Evolutionary conservation across 30 jellyfish, hydroid and myxozoan species (phyloP).

Genomic region (Aurelia aurita complex sp. Pacific): DNA sequence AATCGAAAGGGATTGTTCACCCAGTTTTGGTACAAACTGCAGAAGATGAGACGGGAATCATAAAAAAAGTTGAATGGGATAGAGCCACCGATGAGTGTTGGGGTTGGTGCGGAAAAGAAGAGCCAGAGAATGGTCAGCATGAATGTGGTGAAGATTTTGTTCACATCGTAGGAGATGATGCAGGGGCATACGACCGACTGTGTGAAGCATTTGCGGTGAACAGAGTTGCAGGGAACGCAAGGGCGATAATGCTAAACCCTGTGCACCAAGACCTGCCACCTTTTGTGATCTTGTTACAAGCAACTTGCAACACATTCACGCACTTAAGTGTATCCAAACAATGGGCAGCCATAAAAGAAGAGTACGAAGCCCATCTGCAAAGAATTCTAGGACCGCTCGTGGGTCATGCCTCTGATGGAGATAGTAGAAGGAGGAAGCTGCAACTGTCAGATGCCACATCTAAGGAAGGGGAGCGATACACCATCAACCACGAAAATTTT

Average conservation of each 20-base stretch:
- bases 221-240: too few relatives aligned
- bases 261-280: not conserved
- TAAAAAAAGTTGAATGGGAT: not conserved
- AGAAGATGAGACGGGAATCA: slow-evolving; percentile 25
- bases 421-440: too few relatives aligned
- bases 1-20: slow-evolving; percentile 12
- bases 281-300: slow-evolving; percentile 29
- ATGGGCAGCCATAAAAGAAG: slow-evolving; percentile 17
- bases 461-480: slow-evolving; percentile 23
- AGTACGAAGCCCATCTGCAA: slow-evolving; percentile 14
- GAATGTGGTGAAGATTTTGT: slow-evolving; percentile 15
- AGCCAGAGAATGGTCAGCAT: slow-evolving; percentile 6
- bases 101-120: slow-evolving; percentile 18
- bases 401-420: too few relatives aligned
- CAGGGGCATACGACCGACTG: slow-evolving; percentile 22
- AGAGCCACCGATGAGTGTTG: not conserved
- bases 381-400: slow-evolving; percentile 37
- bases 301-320: slow-evolving; percentile 34
- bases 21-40: slow-evolving; percentile 9
- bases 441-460: slow-evolving; percentile 35
- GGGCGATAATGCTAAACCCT: too few relatives aligned
- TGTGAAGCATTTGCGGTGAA: not conserved
- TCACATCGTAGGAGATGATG: slow-evolving; percentile 18
- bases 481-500: slow-evolving; percentile 26
- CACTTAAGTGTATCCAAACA: slow-evolving; percentile 18